Conservation (phyloP, 30 jellyfish, hydroid and myxozoan species). For the Mastigias papua region DNA sequence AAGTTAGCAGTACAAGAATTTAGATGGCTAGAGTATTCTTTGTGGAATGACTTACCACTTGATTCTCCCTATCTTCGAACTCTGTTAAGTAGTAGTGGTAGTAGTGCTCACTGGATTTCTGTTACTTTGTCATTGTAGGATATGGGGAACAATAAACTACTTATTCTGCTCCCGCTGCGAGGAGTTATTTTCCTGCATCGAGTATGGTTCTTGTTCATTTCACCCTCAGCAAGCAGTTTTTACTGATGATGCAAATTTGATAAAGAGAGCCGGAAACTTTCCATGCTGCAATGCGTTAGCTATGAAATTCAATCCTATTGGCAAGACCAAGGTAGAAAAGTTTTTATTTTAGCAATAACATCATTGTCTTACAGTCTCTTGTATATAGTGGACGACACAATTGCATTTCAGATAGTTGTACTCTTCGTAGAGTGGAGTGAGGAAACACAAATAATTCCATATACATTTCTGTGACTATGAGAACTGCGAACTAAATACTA, state of each 20-base stretch:
- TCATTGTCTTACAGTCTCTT: background rate
- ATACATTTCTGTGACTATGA: no score
- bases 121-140: slow-evolving; percentile 28
- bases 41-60: no score
- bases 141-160: slow-evolving; percentile 85
- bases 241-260: slow-evolving; percentile 15
- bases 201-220: slow-evolving; percentile 66
- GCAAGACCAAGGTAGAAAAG: slow-evolving; percentile 30
- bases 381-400: background rate
- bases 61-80: no score
- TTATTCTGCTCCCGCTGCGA: slow-evolving; percentile 82
- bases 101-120: background rate
- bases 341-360: background rate
- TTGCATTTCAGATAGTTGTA: background rate
- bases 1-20: no score
- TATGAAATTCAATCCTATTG: slow-evolving; percentile 70
- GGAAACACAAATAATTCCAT: no score
- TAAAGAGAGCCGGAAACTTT: slow-evolving; percentile 40
- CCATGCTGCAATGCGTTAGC: slow-evolving; percentile 87
- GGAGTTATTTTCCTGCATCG: slow-evolving; percentile 79
- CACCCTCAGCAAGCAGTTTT: slow-evolving; percentile 80
- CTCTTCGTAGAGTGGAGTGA: no score
- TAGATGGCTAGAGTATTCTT: no score
- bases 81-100: no score
- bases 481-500: no score